Conservation (phyloP, 2,888 invertebrate genomes). For the Gibbula magus region DNA sequence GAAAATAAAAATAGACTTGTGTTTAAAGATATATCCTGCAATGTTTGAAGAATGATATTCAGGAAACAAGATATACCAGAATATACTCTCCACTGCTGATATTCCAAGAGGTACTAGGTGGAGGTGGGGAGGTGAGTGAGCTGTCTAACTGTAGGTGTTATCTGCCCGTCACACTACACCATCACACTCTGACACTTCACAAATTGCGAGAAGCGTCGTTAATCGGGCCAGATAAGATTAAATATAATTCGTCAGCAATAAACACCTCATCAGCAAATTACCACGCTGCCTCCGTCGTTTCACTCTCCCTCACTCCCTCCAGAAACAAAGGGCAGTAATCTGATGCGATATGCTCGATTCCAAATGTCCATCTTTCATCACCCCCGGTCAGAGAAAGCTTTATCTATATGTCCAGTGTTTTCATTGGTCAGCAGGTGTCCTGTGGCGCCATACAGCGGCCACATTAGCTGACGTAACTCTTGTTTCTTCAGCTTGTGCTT, state of each 20-base stretch:
- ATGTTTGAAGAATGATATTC: too few relatives aligned
- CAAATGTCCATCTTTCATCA: conserved; percentile 7
- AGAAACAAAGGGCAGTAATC: background rate
- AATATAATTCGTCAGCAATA: conserved; percentile 4
- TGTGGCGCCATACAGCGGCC: background rate
- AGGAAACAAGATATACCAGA: too few relatives aligned
- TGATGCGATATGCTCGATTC: conserved; percentile 6
- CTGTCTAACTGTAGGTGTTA: background rate
- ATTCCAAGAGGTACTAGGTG: too few relatives aligned
- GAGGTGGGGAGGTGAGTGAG: too few relatives aligned
- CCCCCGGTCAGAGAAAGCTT: background rate
- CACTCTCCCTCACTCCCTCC: background rate
- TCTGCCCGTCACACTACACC: conserved; percentile 1
- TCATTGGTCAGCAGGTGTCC: conserved; percentile 17
- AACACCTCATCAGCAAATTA: conserved; percentile 14
- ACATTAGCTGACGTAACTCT: conserved; percentile 21
- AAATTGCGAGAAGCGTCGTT: background rate
- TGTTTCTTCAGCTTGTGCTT: conserved; percentile 13
- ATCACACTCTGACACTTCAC: background rate
- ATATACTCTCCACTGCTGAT: too few relatives aligned
- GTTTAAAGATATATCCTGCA: too few relatives aligned
- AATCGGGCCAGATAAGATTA: background rate
- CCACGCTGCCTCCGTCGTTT: too few relatives aligned
- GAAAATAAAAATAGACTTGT: too few relatives aligned
- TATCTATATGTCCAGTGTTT: conserved; percentile 7